Conservation (phyloP, 2,113 vertebrate genomes). For the Heterotilapia buettikoferi region DNA sequence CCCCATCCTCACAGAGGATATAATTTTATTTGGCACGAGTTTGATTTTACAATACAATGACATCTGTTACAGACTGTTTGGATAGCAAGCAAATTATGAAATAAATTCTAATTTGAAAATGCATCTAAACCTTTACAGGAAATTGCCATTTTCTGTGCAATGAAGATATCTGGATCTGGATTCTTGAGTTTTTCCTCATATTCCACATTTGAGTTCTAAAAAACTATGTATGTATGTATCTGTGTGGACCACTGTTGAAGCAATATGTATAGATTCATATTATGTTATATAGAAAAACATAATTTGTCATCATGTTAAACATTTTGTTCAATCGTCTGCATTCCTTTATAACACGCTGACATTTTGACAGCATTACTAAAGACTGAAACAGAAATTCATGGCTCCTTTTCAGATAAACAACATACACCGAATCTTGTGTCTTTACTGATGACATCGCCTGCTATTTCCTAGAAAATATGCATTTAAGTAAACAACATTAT, state of each 20-base stretch:
- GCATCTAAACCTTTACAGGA: neutral
- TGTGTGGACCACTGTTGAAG: constrained; percentile 22
- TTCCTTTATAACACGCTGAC: constrained; percentile 9
- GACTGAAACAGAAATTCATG: neutral
- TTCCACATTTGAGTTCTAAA: neutral
- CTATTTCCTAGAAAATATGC: neutral
- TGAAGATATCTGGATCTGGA: neutral
- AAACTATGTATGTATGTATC: neutral
- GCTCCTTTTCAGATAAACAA: neutral
- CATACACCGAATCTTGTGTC: neutral
- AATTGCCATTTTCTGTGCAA: neutral
- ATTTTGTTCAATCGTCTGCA: neutral
- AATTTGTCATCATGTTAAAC: neutral
- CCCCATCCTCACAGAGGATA: neutral
- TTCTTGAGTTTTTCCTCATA: neutral
- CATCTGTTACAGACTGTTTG: neutral
- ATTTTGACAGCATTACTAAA: neutral
- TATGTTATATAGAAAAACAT: neutral
- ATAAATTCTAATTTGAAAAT: neutral
- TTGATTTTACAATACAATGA: neutral
- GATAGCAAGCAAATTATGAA: neutral
- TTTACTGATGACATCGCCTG: neutral
- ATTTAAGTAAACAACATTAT: constrained; percentile 2
- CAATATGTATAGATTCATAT: constrained; percentile 32
- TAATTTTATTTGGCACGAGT: neutral